phyloP scores from a whole-genome alignment of 92 coral and sea anemone species.

The Ricordea florida region DNA sequence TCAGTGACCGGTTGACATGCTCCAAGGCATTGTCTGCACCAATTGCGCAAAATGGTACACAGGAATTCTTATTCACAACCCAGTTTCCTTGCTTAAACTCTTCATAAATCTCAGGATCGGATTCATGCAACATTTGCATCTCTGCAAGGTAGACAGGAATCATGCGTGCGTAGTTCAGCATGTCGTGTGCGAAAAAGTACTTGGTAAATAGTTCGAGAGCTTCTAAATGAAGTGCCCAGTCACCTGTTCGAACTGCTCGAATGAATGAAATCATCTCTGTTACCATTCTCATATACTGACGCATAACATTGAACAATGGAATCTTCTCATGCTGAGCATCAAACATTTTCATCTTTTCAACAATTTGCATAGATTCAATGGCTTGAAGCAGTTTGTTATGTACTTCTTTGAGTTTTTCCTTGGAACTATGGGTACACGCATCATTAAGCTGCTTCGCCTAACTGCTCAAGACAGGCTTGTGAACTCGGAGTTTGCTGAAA shows the following conservation, averaged over 20 bases:
- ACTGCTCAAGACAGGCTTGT: background rate
- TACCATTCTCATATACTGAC: slow-evolving; percentile 61
- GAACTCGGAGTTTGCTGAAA: background rate
- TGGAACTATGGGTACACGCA: slow-evolving; percentile 30
- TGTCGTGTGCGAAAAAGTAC: slow-evolving; percentile 57
- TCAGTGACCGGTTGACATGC: slow-evolving; percentile 51
- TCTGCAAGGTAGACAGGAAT: slow-evolving; percentile 59
- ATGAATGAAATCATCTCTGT: slow-evolving; percentile 48
- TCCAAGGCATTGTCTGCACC: slow-evolving; percentile 44
- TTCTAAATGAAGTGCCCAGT: slow-evolving; percentile 52
- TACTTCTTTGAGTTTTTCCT: slow-evolving; percentile 2
- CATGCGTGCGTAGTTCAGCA: slow-evolving; percentile 46
- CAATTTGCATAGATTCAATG: background rate
- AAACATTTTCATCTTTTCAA: slow-evolving; percentile 56
- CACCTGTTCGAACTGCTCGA: slow-evolving; percentile 54
- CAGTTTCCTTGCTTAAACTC: slow-evolving; percentile 59
- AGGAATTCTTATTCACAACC: slow-evolving; percentile 59
- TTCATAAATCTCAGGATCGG: slow-evolving; percentile 36
- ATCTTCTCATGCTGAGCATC: slow-evolving; percentile 28
- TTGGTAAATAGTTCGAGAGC: slow-evolving; percentile 48
- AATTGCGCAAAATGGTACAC: slow-evolving; percentile 20
- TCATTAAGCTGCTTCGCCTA: background rate
- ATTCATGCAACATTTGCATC: slow-evolving; percentile 1
- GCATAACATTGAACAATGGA: slow-evolving; percentile 36
- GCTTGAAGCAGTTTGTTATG: background rate